phyloP scores from a whole-genome alignment of 2,888 invertebrate genomes.

The Leucoptera coffeella region DNA sequence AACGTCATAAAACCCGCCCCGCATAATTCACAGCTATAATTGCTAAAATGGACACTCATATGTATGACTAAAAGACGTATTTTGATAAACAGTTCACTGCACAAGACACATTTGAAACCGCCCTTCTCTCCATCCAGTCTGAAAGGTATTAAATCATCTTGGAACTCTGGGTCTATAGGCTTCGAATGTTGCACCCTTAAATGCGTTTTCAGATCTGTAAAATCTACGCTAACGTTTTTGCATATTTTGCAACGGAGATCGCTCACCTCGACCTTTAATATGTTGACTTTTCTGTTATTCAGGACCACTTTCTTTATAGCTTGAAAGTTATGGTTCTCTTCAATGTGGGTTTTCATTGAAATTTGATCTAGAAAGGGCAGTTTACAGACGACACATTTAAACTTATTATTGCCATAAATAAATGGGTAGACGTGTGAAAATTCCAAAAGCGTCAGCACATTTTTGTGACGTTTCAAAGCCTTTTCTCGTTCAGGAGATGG shows the following conservation, averaged over 20 bases:
- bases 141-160: constrained; percentile 40
- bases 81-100: constrained; percentile 31
- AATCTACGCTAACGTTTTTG: constrained; percentile 12
- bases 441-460: constrained; percentile 32
- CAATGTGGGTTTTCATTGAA: constrained; percentile 26
- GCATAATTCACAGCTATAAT: constrained; percentile 41
- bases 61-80: constrained; percentile 35
- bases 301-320: constrained; percentile 26
- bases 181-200: constrained; percentile 26
- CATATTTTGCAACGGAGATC: constrained; percentile 31
- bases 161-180: constrained; percentile 23
- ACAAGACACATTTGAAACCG: constrained; percentile 31
- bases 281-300: constrained; percentile 33
- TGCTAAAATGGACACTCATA: constrained; percentile 43
- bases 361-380: constrained; percentile 29
- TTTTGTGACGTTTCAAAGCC: constrained; percentile 23
- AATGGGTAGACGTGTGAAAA: constrained; percentile 39
- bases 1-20: constrained; percentile 41
- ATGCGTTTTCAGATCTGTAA: constrained; percentile 24
- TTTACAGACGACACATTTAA: constrained; percentile 38
- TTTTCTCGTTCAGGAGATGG: constrained; percentile 9
- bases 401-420: constrained; percentile 36
- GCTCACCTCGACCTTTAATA: constrained; percentile 34
- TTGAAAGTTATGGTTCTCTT: constrained; percentile 21
- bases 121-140: constrained; percentile 17